Evolutionary conservation across 2,888 invertebrate genomes (phyloP).

Genomic region (Volucella inanis): DNA sequence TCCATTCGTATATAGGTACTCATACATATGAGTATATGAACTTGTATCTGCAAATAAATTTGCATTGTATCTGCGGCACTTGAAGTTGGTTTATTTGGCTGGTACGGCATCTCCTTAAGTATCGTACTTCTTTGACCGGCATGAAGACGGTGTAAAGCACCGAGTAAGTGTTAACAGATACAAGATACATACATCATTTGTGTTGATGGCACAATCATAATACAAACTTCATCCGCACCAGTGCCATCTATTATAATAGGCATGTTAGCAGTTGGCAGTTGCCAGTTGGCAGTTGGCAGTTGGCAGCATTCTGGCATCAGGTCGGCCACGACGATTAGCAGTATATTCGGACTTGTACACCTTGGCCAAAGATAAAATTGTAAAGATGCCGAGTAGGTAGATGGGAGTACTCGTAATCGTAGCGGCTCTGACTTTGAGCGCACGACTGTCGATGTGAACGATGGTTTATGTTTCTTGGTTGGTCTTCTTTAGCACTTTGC

Average conservation of each 20-base stretch:
- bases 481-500: slow-evolving; percentile 49
- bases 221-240: slow-evolving; percentile 39
- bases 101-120: slow-evolving; percentile 33
- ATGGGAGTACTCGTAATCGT: not conserved
- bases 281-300: not conserved
- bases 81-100: slow-evolving; percentile 71
- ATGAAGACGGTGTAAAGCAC: slow-evolving; percentile 55
- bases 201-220: slow-evolving; percentile 71
- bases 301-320: slow-evolving; percentile 42
- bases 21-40: not conserved
- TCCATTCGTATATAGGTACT: no score
- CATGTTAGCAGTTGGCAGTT: slow-evolving; percentile 23
- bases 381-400: slow-evolving; percentile 26
- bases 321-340: slow-evolving; percentile 61
- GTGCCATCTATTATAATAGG: slow-evolving; percentile 58
- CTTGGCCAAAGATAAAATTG: slow-evolving; percentile 35
- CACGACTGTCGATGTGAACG: slow-evolving; percentile 61
- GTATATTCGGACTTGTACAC: slow-evolving; percentile 29
- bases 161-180: slow-evolving; percentile 71
- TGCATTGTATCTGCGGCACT: slow-evolving; percentile 73
- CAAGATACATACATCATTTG: slow-evolving; percentile 70
- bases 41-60: slow-evolving; percentile 64
- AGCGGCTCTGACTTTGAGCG: slow-evolving; percentile 57
- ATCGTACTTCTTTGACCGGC: slow-evolving; percentile 41
- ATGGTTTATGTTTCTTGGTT: slow-evolving; percentile 62